Evolutionary conservation across 2,888 invertebrate genomes (phyloP), one percentile per base, ranked within the genome.

Genomic region (Chrysopilus asiliformis): DNA sequence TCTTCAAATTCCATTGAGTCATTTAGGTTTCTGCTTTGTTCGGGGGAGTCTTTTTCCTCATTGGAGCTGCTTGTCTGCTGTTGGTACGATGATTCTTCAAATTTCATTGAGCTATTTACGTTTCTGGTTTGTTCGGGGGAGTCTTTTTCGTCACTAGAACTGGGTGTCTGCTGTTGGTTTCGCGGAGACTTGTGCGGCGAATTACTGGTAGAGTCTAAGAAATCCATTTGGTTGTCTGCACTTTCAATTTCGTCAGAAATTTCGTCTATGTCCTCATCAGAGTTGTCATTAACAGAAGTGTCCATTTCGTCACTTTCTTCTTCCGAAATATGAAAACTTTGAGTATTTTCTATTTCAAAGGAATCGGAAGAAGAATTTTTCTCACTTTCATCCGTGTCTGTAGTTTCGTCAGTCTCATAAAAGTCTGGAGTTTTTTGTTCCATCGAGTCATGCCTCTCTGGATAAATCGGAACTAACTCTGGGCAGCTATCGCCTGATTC

Each of bases 401-500:
- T 15, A n/a, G 32, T 33, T n/a, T n/a, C 29, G 12, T 34, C 32
- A 4, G 20, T 9, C 6, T 20, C 9, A 14, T 26, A 9, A 4
- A 7, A n/a, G n/a, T n/a, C n/a, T n/a, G n/a, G n/a, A n/a, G n/a
- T n/a, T n/a, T n/a, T n/a, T n/a, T n/a, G n/a, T 17, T 31, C 18
- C 9, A 10, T n/a, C 9, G 9, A 3, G 12, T 9, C 9, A 9
- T 17, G 5, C 15, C 8, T 18, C 12, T 15, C 28, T 14, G 15
- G 8, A 20, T 16, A 26, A n/a, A 38, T 33, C 8, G 44, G 41
- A 4, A 45, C 37, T n/a, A 45, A 34, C 24, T 43, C 26, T 17
- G 44, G 48, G 12, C 47, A 48, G 16, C 47, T 49, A 30, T 46
- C 43, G 27, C 46, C 43, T 10, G 22, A 22, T 10, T 22, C 19